phyloP scores from a whole-genome alignment of 2,888 invertebrate species.

The Perizoma affinitatum region DNA sequence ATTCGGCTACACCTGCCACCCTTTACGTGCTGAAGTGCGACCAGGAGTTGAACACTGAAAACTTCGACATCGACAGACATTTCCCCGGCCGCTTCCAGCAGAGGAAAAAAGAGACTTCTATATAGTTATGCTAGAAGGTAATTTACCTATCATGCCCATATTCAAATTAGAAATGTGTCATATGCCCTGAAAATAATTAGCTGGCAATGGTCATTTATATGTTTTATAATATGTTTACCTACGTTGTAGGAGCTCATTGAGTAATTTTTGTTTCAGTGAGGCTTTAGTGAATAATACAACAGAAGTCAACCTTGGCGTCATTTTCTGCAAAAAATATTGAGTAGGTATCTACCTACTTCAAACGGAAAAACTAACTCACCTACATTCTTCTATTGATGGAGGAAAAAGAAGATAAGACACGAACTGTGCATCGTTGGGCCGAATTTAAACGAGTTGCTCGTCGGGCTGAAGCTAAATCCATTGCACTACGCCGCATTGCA shows the following conservation, averaged over 20 bases:
- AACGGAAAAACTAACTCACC: not conserved
- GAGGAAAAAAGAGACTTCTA: conserved; percentile 31
- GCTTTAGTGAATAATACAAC: conserved; percentile 1
- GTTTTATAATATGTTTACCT: too few relatives aligned
- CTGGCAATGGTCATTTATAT: too few relatives aligned
- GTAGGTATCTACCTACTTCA: not conserved
- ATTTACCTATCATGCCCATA: too few relatives aligned
- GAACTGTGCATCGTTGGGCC: conserved; percentile 5
- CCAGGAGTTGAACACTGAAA: conserved; percentile 20
- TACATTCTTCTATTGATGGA: conserved; percentile 11
- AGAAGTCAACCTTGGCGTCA: not conserved
- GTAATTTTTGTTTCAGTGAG: conserved; percentile 17
- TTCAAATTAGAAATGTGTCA: too few relatives aligned
- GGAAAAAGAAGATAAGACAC: conserved; percentile 9
- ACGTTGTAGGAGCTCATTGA: not conserved
- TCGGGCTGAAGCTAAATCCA: conserved; percentile 1
- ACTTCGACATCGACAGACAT: conserved; percentile 12
- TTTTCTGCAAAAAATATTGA: conserved; percentile 3
- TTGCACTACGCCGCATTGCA: not conserved
- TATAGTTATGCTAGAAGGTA: conserved; percentile 24
- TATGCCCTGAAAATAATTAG: too few relatives aligned
- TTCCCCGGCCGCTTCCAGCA: conserved; percentile 23
- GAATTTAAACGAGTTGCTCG: not conserved
- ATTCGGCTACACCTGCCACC: conserved; percentile 22
- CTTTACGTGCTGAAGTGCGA: conserved; percentile 29